Conservation (phyloP, 1,140 invertebrate genomes). For the Diachasma alloeum region DNA sequence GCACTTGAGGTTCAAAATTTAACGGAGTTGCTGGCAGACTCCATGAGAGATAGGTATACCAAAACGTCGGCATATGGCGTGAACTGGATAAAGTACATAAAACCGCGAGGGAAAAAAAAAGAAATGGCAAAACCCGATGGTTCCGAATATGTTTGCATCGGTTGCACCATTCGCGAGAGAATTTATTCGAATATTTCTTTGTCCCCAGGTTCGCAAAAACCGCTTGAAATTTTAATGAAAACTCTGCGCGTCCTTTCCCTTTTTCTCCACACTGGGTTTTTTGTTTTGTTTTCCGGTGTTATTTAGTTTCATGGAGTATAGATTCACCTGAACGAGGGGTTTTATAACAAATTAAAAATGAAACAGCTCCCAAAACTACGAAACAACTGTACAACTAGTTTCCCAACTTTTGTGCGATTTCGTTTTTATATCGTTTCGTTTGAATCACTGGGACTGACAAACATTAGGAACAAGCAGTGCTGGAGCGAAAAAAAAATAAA, state of each 20-base stretch:
- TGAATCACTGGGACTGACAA: not conserved
- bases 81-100: not conserved
- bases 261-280: not conserved
- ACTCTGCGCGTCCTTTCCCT: not conserved
- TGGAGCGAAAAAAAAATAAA: not conserved
- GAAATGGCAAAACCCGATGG: not conserved
- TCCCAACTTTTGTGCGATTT: not conserved
- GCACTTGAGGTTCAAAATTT: not conserved
- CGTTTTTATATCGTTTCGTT: not conserved
- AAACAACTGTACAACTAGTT: not conserved
- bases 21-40: not conserved
- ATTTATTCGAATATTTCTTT: constrained; percentile 33
- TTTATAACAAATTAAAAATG: not conserved
- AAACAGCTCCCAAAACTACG: not conserved
- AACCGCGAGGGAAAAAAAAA: not conserved
- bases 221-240: constrained; percentile 8
- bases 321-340: not conserved
- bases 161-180: constrained; percentile 24
- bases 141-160: constrained; percentile 26
- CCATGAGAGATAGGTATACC: not conserved
- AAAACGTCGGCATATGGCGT: not conserved
- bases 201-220: constrained; percentile 13
- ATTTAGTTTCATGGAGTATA: not conserved
- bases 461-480: not conserved
- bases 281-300: not conserved